These are phyloP conservation scores for Urocyon cinereoargenteus DNA, from an alignment of 2,797 vertebrate genomes.

Conservation along the genomic window DNA sequence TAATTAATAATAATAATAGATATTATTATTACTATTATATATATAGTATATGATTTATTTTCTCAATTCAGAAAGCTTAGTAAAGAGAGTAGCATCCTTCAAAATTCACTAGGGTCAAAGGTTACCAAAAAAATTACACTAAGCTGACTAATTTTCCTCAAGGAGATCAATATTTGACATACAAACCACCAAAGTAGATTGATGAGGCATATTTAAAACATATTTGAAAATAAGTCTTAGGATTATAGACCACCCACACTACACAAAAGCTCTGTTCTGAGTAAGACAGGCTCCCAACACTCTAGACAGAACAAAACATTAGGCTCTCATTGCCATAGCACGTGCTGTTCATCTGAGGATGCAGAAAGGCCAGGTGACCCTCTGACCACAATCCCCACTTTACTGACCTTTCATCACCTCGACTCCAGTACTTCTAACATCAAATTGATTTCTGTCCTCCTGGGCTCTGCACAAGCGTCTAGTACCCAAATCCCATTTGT, in stretches of 20 bases:
- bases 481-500: not conserved
- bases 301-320: not conserved
- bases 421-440: not conserved
- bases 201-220: not conserved
- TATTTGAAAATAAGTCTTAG: not conserved
- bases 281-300: not conserved
- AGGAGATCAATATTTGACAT: not conserved
- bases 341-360: not conserved
- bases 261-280: not conserved
- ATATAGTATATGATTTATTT: not conserved
- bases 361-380: not conserved
- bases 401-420: not conserved
- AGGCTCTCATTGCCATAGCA: not conserved
- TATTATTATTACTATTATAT: not conserved
- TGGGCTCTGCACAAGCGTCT: not conserved
- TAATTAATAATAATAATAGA: not conserved
- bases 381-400: not conserved
- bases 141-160: slow-evolving; percentile 12
- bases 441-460: not conserved
- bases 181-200: not conserved
- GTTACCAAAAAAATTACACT: not conserved
- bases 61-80: slow-evolving; percentile 4
- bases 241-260: not conserved
- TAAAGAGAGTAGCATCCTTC: not conserved
- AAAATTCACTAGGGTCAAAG: not conserved